Percentiles rank a stretch among this genome's conserved stretches.
These are phyloP conservation scores for Apostichopus parvimensis DNA, from an alignment of 35 echinoderm and acorn worm genomes.

Conservation along the genomic window DNA sequence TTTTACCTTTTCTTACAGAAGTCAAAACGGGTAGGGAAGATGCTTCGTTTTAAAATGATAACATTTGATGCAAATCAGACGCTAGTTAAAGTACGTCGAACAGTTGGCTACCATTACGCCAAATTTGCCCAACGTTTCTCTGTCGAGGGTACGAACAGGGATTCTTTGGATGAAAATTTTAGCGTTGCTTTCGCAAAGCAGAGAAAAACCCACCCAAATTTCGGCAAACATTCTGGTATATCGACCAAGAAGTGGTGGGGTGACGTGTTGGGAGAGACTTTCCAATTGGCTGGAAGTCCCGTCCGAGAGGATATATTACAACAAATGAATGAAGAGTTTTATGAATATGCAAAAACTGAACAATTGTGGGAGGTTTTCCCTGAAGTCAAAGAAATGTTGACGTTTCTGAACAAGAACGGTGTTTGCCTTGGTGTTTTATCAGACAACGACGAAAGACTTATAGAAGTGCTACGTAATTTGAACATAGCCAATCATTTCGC, in stretches of 20 bases:
- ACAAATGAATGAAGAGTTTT: conserved; percentile 76
- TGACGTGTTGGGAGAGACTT: conserved; percentile 73
- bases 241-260: conserved; percentile 78
- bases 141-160: conserved; percentile 39
- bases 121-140: conserved; percentile 63
- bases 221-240: conserved; percentile 58
- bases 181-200: conserved; percentile 59
- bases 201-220: conserved; percentile 69
- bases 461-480: conserved; percentile 56
- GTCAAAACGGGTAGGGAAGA: background rate
- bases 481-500: conserved; percentile 81
- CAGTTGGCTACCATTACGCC: conserved; percentile 82
- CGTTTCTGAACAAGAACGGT: conserved; percentile 73
- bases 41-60: conserved; percentile 78
- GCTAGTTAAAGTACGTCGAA: conserved; percentile 69
- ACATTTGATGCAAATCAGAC: conserved; percentile 91
- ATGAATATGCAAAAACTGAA: conserved; percentile 66
- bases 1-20: too few species aligned
- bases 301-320: conserved; percentile 29
- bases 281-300: conserved; percentile 41
- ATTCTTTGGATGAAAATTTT: conserved; percentile 57
- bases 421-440: conserved; percentile 80
- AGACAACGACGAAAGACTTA: conserved; percentile 76
- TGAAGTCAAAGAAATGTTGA: conserved; percentile 82
- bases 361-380: conserved; percentile 77